A percentile compares a stretch with the other conserved stretches of the same genome.
Evolutionary conservation across 2,888 invertebrate genomes (phyloP).

Genomic region (Eulithis prunata): DNA sequence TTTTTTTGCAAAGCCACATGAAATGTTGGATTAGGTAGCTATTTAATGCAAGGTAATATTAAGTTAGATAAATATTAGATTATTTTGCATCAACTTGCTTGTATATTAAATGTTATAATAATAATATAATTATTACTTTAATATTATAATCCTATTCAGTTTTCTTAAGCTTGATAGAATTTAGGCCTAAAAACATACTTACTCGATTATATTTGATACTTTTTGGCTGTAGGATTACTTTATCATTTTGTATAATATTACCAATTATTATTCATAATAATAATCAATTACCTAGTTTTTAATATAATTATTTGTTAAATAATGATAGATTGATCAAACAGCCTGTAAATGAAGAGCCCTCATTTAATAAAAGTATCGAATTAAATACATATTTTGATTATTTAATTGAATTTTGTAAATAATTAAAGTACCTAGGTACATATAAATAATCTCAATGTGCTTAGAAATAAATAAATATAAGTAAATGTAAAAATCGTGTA

Average conservation of each 20-base stretch:
- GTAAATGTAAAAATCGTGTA: slow-evolving; percentile 34
- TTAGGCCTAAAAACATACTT: neutral
- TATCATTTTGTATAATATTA: slow-evolving; percentile 46
- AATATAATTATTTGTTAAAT: slow-evolving; percentile 32
- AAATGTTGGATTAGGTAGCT: slow-evolving; percentile 17
- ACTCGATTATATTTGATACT: slow-evolving; percentile 50
- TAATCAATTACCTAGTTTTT: slow-evolving; percentile 11
- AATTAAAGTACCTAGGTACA: neutral
- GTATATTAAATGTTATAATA: slow-evolving; percentile 35
- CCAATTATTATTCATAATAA: slow-evolving; percentile 11
- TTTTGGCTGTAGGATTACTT: slow-evolving; percentile 66
- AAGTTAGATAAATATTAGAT: slow-evolving; percentile 24
- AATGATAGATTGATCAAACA: slow-evolving; percentile 60
- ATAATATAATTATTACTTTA: slow-evolving; percentile 8
- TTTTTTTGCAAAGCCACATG: slow-evolving; percentile 2
- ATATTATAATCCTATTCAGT: slow-evolving; percentile 13
- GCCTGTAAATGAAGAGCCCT: slow-evolving; percentile 77
- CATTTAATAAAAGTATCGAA: slow-evolving; percentile 71
- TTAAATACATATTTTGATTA: slow-evolving; percentile 6
- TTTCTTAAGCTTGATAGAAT: slow-evolving; percentile 23
- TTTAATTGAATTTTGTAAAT: slow-evolving; percentile 25
- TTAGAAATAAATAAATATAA: slow-evolving; percentile 28
- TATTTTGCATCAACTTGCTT: slow-evolving; percentile 29
- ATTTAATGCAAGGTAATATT: slow-evolving; percentile 21
- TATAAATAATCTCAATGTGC: slow-evolving; percentile 25